phyloP scores from a whole-genome alignment of 2,797 vertebrate genomes.

The Rhadinocentrus ornatus region DNA sequence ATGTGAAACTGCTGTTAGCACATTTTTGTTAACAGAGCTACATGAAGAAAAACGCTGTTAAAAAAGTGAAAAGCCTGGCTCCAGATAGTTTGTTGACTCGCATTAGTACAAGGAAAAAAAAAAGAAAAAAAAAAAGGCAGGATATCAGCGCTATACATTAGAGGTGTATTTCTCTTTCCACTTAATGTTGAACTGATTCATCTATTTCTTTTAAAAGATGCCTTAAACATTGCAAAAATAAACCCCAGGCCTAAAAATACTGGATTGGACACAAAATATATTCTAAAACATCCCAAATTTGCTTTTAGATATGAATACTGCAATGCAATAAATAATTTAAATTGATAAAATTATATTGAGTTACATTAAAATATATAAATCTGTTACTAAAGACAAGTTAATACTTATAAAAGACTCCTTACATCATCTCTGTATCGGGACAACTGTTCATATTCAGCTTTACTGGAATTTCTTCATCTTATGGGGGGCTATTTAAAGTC shows the following conservation, averaged over 20 bases:
- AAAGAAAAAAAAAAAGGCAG: no score
- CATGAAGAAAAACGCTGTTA: no score
- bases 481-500: background rate
- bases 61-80: background rate
- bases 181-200: background rate
- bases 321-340: slow-evolving; percentile 65
- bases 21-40: no score
- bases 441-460: background rate
- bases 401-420: slow-evolving; percentile 6
- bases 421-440: background rate
- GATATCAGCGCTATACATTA: background rate
- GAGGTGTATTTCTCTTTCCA: background rate
- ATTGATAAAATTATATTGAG: slow-evolving; percentile 43
- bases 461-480: background rate
- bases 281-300: slow-evolving; percentile 13
- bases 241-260: background rate
- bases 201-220: background rate
- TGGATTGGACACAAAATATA: slow-evolving; percentile 9
- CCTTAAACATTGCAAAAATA: background rate
- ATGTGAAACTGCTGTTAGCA: no score
- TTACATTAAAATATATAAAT: slow-evolving; percentile 56
- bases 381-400: slow-evolving; percentile 20
- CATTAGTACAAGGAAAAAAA: no score
- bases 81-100: background rate
- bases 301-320: slow-evolving; percentile 67